phyloP scores from a whole-genome alignment of 2,797 vertebrate species.

The Trachurus trachurus region DNA sequence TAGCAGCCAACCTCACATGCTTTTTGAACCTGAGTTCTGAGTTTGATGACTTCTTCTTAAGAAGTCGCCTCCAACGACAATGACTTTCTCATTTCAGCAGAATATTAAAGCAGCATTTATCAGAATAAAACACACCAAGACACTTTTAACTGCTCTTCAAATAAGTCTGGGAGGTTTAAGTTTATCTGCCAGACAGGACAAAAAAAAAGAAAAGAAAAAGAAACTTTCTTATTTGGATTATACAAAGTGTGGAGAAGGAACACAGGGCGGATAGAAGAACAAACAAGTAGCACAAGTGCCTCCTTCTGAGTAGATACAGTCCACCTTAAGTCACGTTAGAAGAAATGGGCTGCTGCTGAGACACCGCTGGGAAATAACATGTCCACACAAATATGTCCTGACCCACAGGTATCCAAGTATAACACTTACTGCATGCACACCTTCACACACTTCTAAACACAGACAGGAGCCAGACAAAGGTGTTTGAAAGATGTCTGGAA shows the following conservation, averaged over 20 bases:
- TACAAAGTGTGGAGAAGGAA: neutral
- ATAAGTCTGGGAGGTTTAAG: neutral
- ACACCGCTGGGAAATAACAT: constrained; percentile 41
- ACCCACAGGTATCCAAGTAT: neutral
- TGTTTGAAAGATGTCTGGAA: constrained; percentile 39
- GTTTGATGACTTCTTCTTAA: neutral
- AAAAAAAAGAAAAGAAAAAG: neutral
- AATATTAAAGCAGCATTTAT: constrained; percentile 12
- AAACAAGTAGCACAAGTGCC: constrained; percentile 15
- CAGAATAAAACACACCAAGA: neutral
- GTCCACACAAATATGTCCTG: constrained; percentile 15
- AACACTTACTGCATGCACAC: constrained; percentile 1
- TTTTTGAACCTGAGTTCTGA: neutral
- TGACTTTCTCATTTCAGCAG: constrained; percentile 11
- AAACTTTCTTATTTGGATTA: neutral
- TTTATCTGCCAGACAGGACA: neutral
- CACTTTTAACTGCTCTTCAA: neutral
- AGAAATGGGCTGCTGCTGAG: constrained; percentile 6
- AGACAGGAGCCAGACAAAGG: constrained; percentile 34
- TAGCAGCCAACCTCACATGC: neutral
- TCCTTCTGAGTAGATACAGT: constrained; percentile 7
- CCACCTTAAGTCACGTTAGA: neutral
- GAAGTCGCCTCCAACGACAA: neutral
- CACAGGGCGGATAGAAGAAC: neutral
- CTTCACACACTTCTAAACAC: constrained; percentile 21